A percentile compares a stretch with the other conserved stretches of the same genome.
These are phyloP conservation scores for Automeris io DNA, from an alignment of 2,888 invertebrate genomes.

Conservation along the genomic window DNA sequence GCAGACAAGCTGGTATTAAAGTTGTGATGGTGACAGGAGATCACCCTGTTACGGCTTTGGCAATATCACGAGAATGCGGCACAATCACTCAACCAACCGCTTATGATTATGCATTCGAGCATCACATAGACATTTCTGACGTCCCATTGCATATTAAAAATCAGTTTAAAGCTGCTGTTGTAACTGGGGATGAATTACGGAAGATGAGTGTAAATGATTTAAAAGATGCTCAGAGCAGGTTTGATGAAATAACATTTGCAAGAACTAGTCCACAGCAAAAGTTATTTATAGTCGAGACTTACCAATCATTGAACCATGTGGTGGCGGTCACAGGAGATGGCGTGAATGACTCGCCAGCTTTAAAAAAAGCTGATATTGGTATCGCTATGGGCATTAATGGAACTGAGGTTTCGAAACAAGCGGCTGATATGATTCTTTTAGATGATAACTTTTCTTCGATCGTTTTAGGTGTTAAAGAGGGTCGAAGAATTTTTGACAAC, in stretches of 20 bases:
- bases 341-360: constrained; percentile 91
- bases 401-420: constrained; percentile 89
- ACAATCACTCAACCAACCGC: constrained; percentile 80
- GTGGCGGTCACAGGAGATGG: constrained; percentile 94
- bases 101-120: constrained; percentile 82
- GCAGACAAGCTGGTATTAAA: constrained; percentile 83
- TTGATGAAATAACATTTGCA: constrained; percentile 85
- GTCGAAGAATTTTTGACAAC: constrained; percentile 89
- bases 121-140: constrained; percentile 71
- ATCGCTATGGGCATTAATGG: constrained; percentile 89
- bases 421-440: constrained; percentile 93
- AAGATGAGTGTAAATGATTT: constrained; percentile 74
- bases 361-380: constrained; percentile 91
- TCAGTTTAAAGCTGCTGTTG: constrained; percentile 53
- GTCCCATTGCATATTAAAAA: constrained; percentile 65
- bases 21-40: constrained; percentile 85
- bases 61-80: constrained; percentile 82
- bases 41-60: constrained; percentile 84
- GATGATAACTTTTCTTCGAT: constrained; percentile 94
- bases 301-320: constrained; percentile 85
- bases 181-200: constrained; percentile 74
- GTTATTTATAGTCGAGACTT: constrained; percentile 84
- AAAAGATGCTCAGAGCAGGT: constrained; percentile 75
- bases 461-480: constrained; percentile 89
- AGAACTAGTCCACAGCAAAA: constrained; percentile 84